phyloP scores from a whole-genome alignment of 2,113 vertebrate genomes.

The Merops nubicus region DNA sequence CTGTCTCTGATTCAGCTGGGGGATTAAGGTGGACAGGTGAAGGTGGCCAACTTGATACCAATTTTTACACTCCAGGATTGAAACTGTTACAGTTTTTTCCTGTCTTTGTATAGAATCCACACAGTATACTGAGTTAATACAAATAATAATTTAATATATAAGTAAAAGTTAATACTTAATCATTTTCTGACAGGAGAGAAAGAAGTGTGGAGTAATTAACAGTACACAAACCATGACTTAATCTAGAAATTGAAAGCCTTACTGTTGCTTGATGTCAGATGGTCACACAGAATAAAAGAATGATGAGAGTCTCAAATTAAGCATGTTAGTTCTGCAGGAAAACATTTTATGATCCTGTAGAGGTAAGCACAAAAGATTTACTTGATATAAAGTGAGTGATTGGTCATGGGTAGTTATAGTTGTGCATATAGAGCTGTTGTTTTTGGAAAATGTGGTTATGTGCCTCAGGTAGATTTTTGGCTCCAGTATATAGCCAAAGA shows the following conservation, averaged over 20 bases:
- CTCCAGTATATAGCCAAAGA: background rate
- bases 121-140: background rate
- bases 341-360: background rate
- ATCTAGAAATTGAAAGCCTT: background rate
- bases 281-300: background rate
- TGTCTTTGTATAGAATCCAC: background rate
- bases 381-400: no score
- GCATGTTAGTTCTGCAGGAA: background rate
- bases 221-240: background rate
- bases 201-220: background rate
- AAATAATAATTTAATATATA: background rate
- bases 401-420: background rate
- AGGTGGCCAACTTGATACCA: background rate
- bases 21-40: background rate
- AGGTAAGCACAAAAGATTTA: background rate
- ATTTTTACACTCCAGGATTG: background rate
- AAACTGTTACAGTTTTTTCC: background rate
- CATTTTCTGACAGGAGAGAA: background rate
- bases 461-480: background rate
- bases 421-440: background rate
- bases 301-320: background rate
- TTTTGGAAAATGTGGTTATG: background rate
- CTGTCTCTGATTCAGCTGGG: background rate
- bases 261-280: background rate
- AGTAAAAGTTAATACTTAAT: background rate